Evolutionary conservation across 2,113 vertebrate species (phyloP).

Genomic region (Dicrurus megarhynchus): DNA sequence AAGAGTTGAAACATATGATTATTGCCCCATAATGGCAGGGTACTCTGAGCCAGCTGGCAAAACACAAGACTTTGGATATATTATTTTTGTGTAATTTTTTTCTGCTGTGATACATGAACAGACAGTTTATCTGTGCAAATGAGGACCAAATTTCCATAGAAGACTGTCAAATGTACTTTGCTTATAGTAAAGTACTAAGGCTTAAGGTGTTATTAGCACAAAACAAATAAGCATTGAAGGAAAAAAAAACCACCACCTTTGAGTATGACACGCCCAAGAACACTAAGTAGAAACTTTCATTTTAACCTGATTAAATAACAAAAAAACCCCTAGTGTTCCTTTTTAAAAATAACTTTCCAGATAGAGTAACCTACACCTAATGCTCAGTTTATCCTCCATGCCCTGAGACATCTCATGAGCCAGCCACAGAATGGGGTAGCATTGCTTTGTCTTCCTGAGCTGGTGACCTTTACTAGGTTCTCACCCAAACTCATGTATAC

Average conservation of each 20-base stretch:
- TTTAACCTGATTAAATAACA: background rate
- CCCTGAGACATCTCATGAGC: background rate
- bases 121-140: background rate
- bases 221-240: background rate
- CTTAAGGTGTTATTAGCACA: background rate
- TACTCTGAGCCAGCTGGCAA: conserved; percentile 17
- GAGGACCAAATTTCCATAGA: background rate
- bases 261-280: background rate
- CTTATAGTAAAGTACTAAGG: background rate
- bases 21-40: conserved; percentile 45
- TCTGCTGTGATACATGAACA: background rate
- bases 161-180: background rate
- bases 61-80: background rate
- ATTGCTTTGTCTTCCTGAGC: background rate
- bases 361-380: background rate
- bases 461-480: background rate
- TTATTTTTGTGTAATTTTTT: conserved; percentile 7
- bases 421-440: background rate
- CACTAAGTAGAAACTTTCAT: background rate
- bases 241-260: background rate
- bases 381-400: background rate
- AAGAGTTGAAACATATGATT: conserved; percentile 58
- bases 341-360: background rate
- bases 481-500: background rate
- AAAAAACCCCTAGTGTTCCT: background rate